Evolutionary conservation across 92 coral and sea anemone genomes (phyloP).

Genomic region (Virgularia gustaviana): DNA sequence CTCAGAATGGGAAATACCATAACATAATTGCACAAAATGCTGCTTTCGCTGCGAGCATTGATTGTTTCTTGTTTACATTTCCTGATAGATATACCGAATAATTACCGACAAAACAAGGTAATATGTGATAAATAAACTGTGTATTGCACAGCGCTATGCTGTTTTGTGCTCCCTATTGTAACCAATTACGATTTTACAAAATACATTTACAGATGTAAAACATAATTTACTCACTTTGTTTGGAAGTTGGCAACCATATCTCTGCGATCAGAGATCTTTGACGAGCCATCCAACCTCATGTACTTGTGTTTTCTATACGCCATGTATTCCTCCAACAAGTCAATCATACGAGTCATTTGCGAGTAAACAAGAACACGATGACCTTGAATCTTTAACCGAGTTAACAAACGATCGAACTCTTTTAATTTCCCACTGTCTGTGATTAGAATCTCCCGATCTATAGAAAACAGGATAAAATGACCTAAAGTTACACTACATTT

Average conservation of each 20-base stretch:
- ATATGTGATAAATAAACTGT: too few relatives aligned
- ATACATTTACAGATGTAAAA: not conserved
- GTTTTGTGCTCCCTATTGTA: too few relatives aligned
- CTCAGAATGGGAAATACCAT: too few relatives aligned
- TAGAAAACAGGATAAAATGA: not conserved
- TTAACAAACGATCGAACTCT: constrained; percentile 82
- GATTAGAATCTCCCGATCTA: constrained; percentile 81
- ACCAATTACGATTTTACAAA: not conserved
- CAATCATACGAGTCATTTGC: constrained; percentile 98
- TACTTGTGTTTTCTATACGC: constrained; percentile 90
- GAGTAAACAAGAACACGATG: constrained; percentile 94
- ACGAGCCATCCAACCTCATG: constrained; percentile 96
- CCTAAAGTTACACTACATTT: not conserved
- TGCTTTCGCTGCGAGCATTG: too few relatives aligned
- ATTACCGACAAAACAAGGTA: too few relatives aligned
- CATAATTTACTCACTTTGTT: constrained; percentile 62
- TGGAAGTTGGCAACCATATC: constrained; percentile 99
- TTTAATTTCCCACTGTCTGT: constrained; percentile 96
- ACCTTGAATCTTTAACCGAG: constrained; percentile 81
- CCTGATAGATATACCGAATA: too few relatives aligned
- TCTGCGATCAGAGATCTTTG: constrained; percentile 89
- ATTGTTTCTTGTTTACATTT: too few relatives aligned
- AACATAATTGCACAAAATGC: too few relatives aligned
- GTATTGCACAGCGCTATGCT: too few relatives aligned
- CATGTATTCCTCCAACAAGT: constrained; percentile 96